Conservation (phyloP, 2,113 vertebrate species). For the Spheniscus mendiculus region DNA sequence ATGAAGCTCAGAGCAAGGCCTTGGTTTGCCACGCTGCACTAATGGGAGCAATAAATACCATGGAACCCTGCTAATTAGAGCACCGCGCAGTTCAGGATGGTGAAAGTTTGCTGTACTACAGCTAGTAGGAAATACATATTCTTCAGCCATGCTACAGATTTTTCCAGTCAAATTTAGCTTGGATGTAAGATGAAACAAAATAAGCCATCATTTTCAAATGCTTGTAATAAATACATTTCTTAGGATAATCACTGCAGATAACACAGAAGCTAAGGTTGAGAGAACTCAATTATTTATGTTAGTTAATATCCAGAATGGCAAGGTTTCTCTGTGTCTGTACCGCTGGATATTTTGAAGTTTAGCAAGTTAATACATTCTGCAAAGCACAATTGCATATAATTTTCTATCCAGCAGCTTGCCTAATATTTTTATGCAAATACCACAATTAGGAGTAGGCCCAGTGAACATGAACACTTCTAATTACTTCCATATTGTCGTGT, state of each 20-base stretch:
- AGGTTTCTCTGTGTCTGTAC: neutral
- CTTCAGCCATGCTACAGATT: neutral
- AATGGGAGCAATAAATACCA: constrained; percentile 5
- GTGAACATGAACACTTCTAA: neutral
- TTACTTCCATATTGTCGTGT: neutral
- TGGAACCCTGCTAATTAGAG: neutral
- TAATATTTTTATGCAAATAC: constrained; percentile 37
- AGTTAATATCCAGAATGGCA: neutral
- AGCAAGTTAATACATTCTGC: neutral
- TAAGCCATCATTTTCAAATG: neutral
- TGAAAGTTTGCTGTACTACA: neutral
- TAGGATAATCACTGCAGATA: neutral
- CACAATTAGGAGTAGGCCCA: neutral
- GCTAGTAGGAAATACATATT: neutral
- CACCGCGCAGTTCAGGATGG: fast-evolving
- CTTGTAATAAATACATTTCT: neutral
- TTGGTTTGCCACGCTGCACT: neutral
- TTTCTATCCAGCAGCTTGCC: neutral
- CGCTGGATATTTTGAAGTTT: neutral
- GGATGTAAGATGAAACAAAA: neutral
- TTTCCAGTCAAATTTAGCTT: neutral
- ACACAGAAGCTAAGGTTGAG: neutral
- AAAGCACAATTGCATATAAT: neutral
- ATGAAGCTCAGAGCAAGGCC: neutral
- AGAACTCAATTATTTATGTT: neutral